phyloP scores from a whole-genome alignment of 1,140 invertebrate species.

The Pachyrhynchus sulphureomaculatus region DNA sequence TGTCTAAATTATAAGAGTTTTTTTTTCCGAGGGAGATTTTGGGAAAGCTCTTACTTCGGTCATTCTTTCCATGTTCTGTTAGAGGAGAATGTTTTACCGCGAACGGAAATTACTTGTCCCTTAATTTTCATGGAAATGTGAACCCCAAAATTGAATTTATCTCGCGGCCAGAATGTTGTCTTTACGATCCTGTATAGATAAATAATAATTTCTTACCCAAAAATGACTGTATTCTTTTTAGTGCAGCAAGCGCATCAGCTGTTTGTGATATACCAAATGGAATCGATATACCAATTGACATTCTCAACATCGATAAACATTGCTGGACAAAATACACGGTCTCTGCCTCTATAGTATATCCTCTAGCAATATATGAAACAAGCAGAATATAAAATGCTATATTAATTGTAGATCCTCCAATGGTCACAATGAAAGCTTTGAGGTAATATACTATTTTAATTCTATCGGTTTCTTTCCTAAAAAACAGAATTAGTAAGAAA shows the following conservation, averaged over 20 bases:
- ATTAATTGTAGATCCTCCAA: conserved; percentile 66
- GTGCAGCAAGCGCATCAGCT: conserved; percentile 61
- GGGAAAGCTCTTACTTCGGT: too few relatives aligned
- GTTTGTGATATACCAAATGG: background rate
- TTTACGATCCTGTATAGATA: background rate
- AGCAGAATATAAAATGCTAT: conserved; percentile 54
- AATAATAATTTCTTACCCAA: background rate
- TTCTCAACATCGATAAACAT: conserved; percentile 71
- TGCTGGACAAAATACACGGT: conserved; percentile 74
- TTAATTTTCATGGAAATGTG: too few relatives aligned
- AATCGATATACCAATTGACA: conserved; percentile 63
- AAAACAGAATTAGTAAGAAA: conserved; percentile 26
- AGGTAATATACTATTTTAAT: conserved; percentile 37
- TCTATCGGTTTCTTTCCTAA: conserved; percentile 38
- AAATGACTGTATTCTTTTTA: conserved; percentile 26
- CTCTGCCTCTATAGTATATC: conserved; percentile 69
- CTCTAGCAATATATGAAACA: conserved; percentile 69
- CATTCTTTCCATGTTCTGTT: too few relatives aligned
- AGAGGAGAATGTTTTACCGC: too few relatives aligned
- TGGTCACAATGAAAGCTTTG: conserved; percentile 31
- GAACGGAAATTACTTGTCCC: too few relatives aligned
- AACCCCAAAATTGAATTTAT: too few relatives aligned
- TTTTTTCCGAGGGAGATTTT: too few relatives aligned
- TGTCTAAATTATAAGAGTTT: too few relatives aligned
- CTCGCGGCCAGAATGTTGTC: too few relatives aligned